A percentile compares a stretch with the other conserved stretches of the same genome.
phyloP scores from a whole-genome alignment of 2,113 vertebrate genomes.

The Syngnathus floridae region DNA sequence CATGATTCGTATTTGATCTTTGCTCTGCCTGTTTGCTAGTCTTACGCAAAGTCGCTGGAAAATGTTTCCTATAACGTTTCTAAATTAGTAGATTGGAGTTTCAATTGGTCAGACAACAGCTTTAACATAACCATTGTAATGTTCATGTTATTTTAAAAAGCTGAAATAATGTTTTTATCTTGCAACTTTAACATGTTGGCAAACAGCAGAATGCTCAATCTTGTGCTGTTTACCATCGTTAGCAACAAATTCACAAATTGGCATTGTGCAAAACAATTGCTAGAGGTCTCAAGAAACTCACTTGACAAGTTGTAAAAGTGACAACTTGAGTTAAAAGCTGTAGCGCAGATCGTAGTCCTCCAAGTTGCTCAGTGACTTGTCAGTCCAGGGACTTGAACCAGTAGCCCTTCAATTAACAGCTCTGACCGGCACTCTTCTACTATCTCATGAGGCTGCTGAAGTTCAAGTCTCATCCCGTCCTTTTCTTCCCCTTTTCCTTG shows the following conservation, averaged over 20 bases:
- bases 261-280: neutral
- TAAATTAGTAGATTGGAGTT: too few relatives aligned
- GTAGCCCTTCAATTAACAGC: slow-evolving; percentile 59
- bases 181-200: neutral
- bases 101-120: too few relatives aligned
- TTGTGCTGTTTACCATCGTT: neutral
- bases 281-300: neutral
- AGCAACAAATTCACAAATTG: neutral
- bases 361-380: slow-evolving; percentile 7
- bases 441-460: slow-evolving; percentile 36
- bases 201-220: neutral
- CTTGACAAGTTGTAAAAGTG: slow-evolving; percentile 1
- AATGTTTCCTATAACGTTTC: too few relatives aligned
- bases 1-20: too few relatives aligned
- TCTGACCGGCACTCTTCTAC: slow-evolving; percentile 34
- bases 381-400: slow-evolving; percentile 62
- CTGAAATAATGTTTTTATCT: too few relatives aligned
- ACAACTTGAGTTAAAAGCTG: neutral
- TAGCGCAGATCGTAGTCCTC: neutral
- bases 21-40: too few relatives aligned
- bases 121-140: too few relatives aligned
- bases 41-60: too few relatives aligned
- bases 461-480: slow-evolving; percentile 42
- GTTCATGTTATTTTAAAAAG: too few relatives aligned
- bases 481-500: slow-evolving; percentile 29